These are phyloP conservation scores for Streptopelia turtur DNA, from an alignment of 2,797 vertebrate genomes.

Conservation along the genomic window DNA sequence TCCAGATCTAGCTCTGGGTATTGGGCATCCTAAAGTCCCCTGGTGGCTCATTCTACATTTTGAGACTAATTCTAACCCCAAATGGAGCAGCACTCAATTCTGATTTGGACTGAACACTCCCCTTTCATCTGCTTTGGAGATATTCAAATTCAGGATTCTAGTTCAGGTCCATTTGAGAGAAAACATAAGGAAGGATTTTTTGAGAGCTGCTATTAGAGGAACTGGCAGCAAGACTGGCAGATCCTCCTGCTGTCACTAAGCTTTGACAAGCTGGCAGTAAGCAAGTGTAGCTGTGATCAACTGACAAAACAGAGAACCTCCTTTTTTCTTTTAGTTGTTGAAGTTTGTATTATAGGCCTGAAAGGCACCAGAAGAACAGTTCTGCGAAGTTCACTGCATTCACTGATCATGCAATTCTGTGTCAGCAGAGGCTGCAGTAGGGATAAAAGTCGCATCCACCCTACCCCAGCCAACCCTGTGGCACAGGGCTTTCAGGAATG, in stretches of 20 bases:
- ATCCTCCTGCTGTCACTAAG: slow-evolving; percentile 4
- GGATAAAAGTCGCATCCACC: neutral
- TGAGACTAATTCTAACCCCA: neutral
- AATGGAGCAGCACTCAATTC: neutral
- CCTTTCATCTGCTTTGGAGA: neutral
- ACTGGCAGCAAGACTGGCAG: slow-evolving; percentile 7
- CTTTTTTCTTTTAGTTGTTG: neutral
- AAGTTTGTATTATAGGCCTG: neutral
- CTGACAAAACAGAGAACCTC: slow-evolving; percentile 11
- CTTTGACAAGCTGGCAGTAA: slow-evolving; percentile 34
- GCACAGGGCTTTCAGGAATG: neutral
- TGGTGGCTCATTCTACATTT: neutral
- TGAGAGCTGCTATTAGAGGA: neutral
- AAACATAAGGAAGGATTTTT: slow-evolving; percentile 15
- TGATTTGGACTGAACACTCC: neutral
- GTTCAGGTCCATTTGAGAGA: neutral
- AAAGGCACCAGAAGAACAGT: neutral
- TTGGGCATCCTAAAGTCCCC: neutral
- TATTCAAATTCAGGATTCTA: neutral
- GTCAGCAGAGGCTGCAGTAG: neutral
- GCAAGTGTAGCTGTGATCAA: neutral
- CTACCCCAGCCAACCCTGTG: neutral
- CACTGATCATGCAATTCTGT: neutral
- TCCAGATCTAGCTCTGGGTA: neutral
- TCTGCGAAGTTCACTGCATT: neutral